A percentile compares a stretch with the other conserved stretches of the same genome.
Evolutionary conservation across 2,113 vertebrate species (phyloP).

Genomic region (Platichthys stellatus): DNA sequence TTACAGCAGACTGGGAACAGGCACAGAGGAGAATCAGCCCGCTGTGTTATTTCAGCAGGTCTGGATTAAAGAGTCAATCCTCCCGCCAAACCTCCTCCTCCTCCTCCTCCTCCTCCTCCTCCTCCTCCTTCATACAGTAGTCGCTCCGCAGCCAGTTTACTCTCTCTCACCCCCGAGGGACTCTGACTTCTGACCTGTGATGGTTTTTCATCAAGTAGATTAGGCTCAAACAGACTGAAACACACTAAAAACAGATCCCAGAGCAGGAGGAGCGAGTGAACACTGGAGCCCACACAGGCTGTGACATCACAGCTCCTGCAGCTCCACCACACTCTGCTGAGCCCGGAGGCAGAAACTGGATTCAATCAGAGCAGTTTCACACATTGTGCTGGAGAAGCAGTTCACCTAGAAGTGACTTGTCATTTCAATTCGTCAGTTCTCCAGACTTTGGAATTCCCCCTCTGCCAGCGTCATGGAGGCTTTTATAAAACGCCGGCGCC

Average conservation of each 20-base stretch:
- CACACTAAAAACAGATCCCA: neutral
- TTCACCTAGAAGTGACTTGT: neutral
- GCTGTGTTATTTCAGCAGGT: slow-evolving; percentile 78
- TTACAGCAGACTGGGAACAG: slow-evolving; percentile 65
- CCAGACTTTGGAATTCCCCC: neutral
- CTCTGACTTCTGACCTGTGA: slow-evolving; percentile 54
- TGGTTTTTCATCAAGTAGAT: slow-evolving; percentile 9
- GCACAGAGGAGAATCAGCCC: slow-evolving; percentile 53
- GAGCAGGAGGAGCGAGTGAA: too few species aligned
- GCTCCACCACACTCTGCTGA: too few species aligned
- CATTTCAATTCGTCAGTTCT: neutral
- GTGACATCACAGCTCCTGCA: neutral
- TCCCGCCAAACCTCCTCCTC: slow-evolving; percentile 51
- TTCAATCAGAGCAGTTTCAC: neutral
- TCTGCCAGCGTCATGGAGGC: too few species aligned
- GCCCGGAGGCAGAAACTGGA: too few species aligned
- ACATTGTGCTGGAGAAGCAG: neutral
- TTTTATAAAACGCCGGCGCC: neutral
- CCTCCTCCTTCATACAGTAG: slow-evolving; percentile 63
- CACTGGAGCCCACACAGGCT: too few species aligned
- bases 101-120: slow-evolving; percentile 25
- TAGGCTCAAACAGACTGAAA: neutral
- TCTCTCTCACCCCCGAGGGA: slow-evolving; percentile 41
- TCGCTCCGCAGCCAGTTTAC: slow-evolving; percentile 60
- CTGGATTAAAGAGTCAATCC: slow-evolving; percentile 67